Conservation (phyloP, 2,888 invertebrate genomes). For the Sicus ferrugineus region DNA sequence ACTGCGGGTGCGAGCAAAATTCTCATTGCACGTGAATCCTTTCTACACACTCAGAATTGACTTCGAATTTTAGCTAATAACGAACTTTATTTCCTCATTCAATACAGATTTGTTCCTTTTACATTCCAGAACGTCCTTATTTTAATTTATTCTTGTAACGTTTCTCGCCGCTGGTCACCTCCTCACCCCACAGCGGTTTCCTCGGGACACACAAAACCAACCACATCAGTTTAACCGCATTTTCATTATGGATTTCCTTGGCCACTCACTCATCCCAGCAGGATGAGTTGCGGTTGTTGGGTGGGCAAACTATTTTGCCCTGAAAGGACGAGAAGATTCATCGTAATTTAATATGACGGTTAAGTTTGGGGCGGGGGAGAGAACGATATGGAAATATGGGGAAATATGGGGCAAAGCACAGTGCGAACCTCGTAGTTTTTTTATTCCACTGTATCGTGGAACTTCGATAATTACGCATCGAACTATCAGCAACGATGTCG, state of each 20-base stretch:
- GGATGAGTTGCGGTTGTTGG: neutral
- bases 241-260: slow-evolving; percentile 18
- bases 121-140: no score
- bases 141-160: slow-evolving; percentile 9
- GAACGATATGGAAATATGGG: neutral
- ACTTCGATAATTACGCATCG: neutral
- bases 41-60: no score
- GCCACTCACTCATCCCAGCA: neutral
- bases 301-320: neutral
- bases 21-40: no score
- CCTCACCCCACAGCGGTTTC: no score
- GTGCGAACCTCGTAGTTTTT: neutral
- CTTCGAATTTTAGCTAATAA: no score
- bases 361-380: neutral
- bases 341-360: slow-evolving; percentile 26
- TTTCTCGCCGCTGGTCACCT: no score
- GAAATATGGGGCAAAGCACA: neutral
- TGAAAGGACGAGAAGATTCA: neutral
- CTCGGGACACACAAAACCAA: no score
- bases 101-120: no score
- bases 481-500: neutral
- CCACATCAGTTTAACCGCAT: slow-evolving; percentile 18
- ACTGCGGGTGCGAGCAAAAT: no score
- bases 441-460: neutral
- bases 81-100: no score